Percentiles rank a stretch among this genome's conserved stretches.
Conservation (phyloP, 2,888 invertebrate species). For the Pristionchus mayeri region DNA sequence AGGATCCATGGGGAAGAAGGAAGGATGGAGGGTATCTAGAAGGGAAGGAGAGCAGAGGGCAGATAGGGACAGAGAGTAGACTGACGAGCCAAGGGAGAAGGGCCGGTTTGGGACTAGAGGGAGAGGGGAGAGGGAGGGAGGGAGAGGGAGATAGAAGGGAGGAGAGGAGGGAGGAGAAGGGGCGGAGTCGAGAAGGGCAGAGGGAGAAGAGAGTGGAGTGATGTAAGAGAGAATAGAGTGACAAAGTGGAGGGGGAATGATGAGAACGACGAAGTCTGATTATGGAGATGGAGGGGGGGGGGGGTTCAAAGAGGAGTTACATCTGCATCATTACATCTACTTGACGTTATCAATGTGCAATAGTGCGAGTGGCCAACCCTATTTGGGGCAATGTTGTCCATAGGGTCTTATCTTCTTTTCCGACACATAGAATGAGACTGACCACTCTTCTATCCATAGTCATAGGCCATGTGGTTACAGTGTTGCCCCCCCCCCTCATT, state of each 20-base stretch:
- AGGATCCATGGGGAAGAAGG: not conserved
- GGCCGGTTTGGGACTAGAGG: slow-evolving; percentile 29
- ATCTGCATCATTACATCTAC: not conserved
- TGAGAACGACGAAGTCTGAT: not conserved
- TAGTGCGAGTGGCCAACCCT: no score
- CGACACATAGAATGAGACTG: not conserved
- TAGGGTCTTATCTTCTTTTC: not conserved
- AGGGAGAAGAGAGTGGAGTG: not conserved
- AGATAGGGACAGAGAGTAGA: slow-evolving; percentile 9
- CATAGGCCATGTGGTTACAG: not conserved
- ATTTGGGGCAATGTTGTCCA: no score
- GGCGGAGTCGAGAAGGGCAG: not conserved
- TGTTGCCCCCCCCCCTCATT: not conserved
- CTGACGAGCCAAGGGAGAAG: not conserved
- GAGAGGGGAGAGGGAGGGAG: not conserved
- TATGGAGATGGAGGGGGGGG: not conserved
- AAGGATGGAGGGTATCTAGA: not conserved
- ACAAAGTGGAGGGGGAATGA: not conserved
- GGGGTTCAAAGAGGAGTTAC: not conserved
- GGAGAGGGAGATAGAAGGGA: no score
- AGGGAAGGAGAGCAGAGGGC: slow-evolving; percentile 9
- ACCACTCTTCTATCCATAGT: not conserved
- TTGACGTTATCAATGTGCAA: not conserved
- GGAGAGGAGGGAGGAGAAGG: not conserved
- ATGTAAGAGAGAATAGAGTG: not conserved